phyloP scores from a whole-genome alignment of 2,888 invertebrate species.

The Agrilus mali region DNA sequence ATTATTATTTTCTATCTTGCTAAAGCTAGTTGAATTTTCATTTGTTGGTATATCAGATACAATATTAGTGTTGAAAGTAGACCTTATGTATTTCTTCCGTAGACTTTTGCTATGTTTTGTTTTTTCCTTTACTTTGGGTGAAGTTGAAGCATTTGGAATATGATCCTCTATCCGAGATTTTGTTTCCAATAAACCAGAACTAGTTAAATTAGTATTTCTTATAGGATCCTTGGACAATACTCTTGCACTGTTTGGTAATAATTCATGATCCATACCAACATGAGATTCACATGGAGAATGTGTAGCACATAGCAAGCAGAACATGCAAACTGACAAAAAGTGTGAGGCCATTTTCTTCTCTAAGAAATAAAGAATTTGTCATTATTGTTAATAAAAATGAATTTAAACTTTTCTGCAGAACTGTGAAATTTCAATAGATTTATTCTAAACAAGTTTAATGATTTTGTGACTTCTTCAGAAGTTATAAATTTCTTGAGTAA shows the following conservation, averaged over 20 bases:
- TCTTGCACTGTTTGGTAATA: too few species aligned
- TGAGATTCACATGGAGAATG: constrained; percentile 66
- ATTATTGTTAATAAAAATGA: too few species aligned
- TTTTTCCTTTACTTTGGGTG: too few species aligned
- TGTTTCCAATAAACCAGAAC: too few species aligned
- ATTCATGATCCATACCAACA: constrained; percentile 24
- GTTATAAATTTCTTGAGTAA: too few species aligned
- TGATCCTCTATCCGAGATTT: too few species aligned
- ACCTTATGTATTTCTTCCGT: constrained; percentile 12
- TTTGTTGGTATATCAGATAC: constrained; percentile 11
- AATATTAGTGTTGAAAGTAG: constrained; percentile 9
- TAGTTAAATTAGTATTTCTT: constrained; percentile 10
- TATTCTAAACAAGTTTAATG: too few species aligned
- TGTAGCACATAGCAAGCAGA: constrained; percentile 67
- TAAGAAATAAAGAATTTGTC: constrained; percentile 2
- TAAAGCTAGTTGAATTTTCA: constrained; percentile 9
- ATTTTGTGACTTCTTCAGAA: too few species aligned
- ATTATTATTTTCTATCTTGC: constrained; percentile 11
- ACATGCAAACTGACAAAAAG: constrained; percentile 70
- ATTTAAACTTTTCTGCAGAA: too few species aligned
- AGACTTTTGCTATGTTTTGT: too few species aligned
- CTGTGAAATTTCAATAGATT: too few species aligned
- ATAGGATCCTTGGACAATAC: constrained; percentile 8
- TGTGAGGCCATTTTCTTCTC: constrained; percentile 40
- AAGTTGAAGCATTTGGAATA: too few species aligned